Conservation (phyloP, 1,140 invertebrate genomes). For the Kradibia gibbosae region DNA sequence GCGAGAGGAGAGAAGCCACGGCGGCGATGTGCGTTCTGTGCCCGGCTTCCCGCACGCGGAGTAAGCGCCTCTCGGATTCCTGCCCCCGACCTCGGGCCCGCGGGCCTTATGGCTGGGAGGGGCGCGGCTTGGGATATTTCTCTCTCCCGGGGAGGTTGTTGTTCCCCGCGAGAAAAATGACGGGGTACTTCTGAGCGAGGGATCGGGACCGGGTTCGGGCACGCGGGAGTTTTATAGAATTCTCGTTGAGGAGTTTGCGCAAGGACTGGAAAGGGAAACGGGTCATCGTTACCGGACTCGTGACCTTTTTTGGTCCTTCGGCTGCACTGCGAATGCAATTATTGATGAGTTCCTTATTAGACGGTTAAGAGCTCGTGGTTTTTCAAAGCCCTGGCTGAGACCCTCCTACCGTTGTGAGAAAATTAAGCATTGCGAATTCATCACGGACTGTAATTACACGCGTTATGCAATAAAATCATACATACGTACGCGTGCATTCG, state of each 20-base stretch:
- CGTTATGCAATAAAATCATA: background rate
- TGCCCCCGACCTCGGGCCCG: too few species aligned
- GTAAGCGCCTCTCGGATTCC: constrained; percentile 37
- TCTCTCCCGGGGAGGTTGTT: constrained; percentile 51
- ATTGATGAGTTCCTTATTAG: constrained; percentile 5
- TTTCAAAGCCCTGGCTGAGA: background rate
- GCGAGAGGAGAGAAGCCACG: background rate
- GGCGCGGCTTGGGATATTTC: constrained; percentile 49
- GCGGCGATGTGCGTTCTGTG: background rate
- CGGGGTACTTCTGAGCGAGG: constrained; percentile 10
- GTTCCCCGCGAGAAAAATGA: constrained; percentile 18
- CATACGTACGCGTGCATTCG: background rate
- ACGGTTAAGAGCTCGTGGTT: background rate
- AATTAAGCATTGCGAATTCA: background rate
- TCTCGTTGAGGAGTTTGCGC: constrained; percentile 34
- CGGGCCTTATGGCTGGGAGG: constrained; percentile 10
- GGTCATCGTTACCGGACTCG: background rate
- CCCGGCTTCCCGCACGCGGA: background rate
- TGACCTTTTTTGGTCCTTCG: constrained; percentile 18
- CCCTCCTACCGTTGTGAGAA: background rate
- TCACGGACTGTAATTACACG: background rate
- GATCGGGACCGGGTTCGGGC: constrained; percentile 15
- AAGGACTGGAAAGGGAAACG: background rate
- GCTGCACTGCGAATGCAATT: constrained; percentile 15
- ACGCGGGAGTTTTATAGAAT: constrained; percentile 29